Evolutionary conservation across 2,888 invertebrate species (phyloP).

Genomic region (Phengaris arion): DNA sequence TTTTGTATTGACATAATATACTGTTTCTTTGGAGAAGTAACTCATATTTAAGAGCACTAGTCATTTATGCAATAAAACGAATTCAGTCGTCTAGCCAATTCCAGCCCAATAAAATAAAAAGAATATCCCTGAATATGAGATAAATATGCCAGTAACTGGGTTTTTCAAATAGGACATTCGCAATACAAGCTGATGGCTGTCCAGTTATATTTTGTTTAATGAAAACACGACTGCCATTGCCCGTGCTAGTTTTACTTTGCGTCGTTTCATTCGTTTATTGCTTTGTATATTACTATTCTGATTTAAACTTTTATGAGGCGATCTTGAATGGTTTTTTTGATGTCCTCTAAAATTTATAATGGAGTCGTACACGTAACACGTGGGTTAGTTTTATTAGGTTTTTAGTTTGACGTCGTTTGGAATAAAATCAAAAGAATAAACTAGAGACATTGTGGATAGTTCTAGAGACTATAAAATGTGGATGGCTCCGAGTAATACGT

Average conservation of each 20-base stretch:
- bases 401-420: neutral
- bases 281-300: neutral
- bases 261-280: slow-evolving; percentile 1
- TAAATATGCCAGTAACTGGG: neutral
- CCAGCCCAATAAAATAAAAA: neutral
- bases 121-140: neutral
- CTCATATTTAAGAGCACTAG: no score
- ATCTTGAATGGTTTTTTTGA: no score
- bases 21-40: no score
- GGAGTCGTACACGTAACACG: neutral
- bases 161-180: neutral
- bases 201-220: neutral
- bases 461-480: slow-evolving; percentile 4
- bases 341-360: no score
- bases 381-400: neutral
- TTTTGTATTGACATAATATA: no score
- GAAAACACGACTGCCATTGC: slow-evolving; percentile 3
- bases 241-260: slow-evolving; percentile 7
- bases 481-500: slow-evolving; percentile 7
- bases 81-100: neutral
- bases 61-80: no score
- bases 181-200: neutral
- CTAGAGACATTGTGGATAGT: slow-evolving; percentile 2
- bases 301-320: neutral
- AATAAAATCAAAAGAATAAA: neutral